Percentiles rank a stretch among this genome's conserved stretches.
These are phyloP conservation scores for Gambusia affinis DNA, from an alignment of 2,113 vertebrate species.

Conservation along the genomic window DNA sequence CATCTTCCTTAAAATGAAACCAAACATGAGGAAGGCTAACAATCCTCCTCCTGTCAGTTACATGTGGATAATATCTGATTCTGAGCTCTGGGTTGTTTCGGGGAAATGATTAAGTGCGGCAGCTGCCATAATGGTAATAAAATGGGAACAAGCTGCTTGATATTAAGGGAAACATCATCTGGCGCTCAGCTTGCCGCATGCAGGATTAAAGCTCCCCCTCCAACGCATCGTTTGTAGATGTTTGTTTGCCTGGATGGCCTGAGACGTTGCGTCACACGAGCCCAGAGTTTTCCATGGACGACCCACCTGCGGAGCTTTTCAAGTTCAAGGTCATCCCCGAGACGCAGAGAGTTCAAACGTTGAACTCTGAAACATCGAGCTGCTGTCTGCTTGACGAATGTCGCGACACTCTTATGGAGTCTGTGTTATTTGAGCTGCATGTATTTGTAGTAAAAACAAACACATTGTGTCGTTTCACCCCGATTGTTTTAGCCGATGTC, in stretches of 20 bases:
- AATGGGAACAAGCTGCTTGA: slow-evolving; percentile 36
- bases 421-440: too few species aligned
- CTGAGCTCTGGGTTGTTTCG: not conserved
- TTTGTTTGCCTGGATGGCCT: slow-evolving; percentile 59
- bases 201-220: slow-evolving; percentile 26
- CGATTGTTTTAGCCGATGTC: not conserved
- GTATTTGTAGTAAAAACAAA: not conserved
- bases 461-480: not conserved
- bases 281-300: slow-evolving; percentile 40
- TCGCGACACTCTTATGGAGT: slow-evolving; percentile 5
- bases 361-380: slow-evolving; percentile 4
- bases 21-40: not conserved
- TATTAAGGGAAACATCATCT: slow-evolving; percentile 46
- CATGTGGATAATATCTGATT: not conserved
- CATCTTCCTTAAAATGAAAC: not conserved
- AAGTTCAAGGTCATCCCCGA: slow-evolving; percentile 58
- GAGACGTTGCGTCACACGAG: slow-evolving; percentile 53
- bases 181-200: slow-evolving; percentile 43
- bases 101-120: slow-evolving; percentile 22
- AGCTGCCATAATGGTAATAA: slow-evolving; percentile 11
- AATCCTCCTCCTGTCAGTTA: not conserved
- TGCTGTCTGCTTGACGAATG: slow-evolving; percentile 35
- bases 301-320: slow-evolving; percentile 40
- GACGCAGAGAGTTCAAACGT: slow-evolving; percentile 37
- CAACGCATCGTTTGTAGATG: slow-evolving; percentile 44